Conservation (phyloP, 2,888 invertebrate genomes). For the Melanophora roralis region DNA sequence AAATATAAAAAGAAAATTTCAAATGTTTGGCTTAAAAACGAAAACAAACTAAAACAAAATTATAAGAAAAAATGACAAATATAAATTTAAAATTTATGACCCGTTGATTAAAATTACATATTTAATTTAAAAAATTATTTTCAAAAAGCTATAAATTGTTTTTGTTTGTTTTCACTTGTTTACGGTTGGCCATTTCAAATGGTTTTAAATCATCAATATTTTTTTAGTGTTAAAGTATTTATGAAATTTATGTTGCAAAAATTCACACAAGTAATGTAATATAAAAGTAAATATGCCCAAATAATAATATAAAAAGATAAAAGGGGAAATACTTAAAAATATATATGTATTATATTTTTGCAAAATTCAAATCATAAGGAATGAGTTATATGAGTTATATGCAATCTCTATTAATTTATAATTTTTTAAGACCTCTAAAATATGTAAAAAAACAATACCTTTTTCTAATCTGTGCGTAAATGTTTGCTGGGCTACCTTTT, state of each 20-base stretch:
- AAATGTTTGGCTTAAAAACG: background rate
- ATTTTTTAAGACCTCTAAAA: too few species aligned
- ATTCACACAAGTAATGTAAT: too few species aligned
- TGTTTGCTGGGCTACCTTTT: background rate
- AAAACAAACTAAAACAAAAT: conserved; percentile 1
- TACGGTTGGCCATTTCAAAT: conserved; percentile 32
- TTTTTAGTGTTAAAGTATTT: conserved; percentile 24
- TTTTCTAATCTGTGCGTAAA: too few species aligned
- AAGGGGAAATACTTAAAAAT: too few species aligned
- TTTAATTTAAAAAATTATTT: background rate
- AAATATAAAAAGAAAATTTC: conserved; percentile 22
- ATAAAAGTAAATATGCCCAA: conserved; percentile 6
- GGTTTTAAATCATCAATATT: conserved; percentile 32
- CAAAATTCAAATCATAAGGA: too few species aligned
- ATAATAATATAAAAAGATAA: background rate
- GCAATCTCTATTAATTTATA: too few species aligned
- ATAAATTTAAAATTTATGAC: conserved; percentile 45
- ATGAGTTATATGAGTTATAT: too few species aligned
- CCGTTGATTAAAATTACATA: conserved; percentile 27
- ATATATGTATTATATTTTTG: too few species aligned
- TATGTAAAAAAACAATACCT: too few species aligned
- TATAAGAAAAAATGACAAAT: conserved; percentile 38
- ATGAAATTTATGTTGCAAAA: conserved; percentile 15
- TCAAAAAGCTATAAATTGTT: conserved; percentile 7
- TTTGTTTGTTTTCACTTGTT: conserved; percentile 33